Evolutionary conservation across 2,888 invertebrate genomes (phyloP).

Genomic region (Ormyrus thymus): DNA sequence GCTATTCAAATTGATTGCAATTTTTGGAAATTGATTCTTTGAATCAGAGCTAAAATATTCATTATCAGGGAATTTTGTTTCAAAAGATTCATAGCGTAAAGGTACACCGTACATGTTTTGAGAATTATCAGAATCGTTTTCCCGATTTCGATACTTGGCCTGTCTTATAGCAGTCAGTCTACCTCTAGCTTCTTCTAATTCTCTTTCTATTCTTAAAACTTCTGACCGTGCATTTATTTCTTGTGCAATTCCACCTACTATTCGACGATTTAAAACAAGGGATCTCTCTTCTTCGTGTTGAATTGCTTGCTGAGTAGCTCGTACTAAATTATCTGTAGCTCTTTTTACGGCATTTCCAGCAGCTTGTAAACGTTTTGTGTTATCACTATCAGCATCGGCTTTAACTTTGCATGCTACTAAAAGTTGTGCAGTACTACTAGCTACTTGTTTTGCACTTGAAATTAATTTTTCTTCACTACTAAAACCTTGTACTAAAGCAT

Average conservation of each 20-base stretch:
- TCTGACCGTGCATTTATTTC: constrained; percentile 94
- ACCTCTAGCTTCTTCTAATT: constrained; percentile 93
- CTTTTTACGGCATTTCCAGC: constrained; percentile 98
- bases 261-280: constrained; percentile 90
- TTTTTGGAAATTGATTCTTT: constrained; percentile 62
- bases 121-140: constrained; percentile 81
- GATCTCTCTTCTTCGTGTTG: constrained; percentile 94
- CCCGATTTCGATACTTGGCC: constrained; percentile 90
- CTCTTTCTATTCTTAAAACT: constrained; percentile 94
- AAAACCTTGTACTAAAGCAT: constrained; percentile 94
- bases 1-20: constrained; percentile 64
- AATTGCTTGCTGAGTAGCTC: constrained; percentile 94
- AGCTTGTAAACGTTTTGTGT: constrained; percentile 91
- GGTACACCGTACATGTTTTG: no score
- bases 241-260: constrained; percentile 98
- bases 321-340: constrained; percentile 97
- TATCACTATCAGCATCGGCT: constrained; percentile 96
- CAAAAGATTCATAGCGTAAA: no score
- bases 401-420: constrained; percentile 99
- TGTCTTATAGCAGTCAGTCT: constrained; percentile 93
- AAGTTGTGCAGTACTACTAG: constrained; percentile 97
- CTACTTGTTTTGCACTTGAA: constrained; percentile 96
- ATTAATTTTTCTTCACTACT: constrained; percentile 97
- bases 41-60: constrained; percentile 56
- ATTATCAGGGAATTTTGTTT: no score